A percentile compares a stretch with the other conserved stretches of the same genome.
phyloP scores from a whole-genome alignment of 1,140 invertebrate genomes.

The Musca domestica region DNA sequence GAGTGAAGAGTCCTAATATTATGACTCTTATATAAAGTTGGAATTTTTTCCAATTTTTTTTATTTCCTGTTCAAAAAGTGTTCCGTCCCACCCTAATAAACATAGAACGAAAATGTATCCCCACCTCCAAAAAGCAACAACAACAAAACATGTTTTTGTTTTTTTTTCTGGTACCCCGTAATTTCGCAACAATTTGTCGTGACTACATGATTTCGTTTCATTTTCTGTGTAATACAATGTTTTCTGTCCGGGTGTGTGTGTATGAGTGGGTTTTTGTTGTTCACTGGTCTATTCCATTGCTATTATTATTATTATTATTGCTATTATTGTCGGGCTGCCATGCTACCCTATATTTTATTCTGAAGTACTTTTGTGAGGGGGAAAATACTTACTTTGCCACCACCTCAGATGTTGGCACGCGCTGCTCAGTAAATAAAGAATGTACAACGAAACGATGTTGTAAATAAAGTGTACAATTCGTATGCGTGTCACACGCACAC shows the following conservation, averaged over 20 bases:
- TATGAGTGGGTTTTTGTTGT: not conserved
- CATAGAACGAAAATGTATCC: too few species aligned
- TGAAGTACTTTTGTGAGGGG: not conserved
- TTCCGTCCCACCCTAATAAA: too few species aligned
- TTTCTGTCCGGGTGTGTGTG: not conserved
- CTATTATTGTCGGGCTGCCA: not conserved
- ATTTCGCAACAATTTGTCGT: slow-evolving; percentile 20
- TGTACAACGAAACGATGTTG: too few species aligned
- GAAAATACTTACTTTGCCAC: too few species aligned
- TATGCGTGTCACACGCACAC: slow-evolving; percentile 17
- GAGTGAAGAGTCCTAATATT: too few species aligned
- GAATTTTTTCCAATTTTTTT: too few species aligned
- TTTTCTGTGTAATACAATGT: not conserved
- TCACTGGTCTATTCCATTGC: not conserved
- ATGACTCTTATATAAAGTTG: too few species aligned
- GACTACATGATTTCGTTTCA: slow-evolving; percentile 9
- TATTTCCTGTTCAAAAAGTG: too few species aligned
- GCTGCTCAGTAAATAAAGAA: too few species aligned
- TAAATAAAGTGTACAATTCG: slow-evolving; percentile 1
- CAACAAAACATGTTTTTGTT: not conserved
- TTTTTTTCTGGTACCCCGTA: not conserved
- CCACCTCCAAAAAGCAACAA: too few species aligned
- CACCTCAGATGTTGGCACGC: too few species aligned
- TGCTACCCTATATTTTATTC: slow-evolving; percentile 4
- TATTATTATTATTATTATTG: not conserved